Conservation (phyloP, 1,140 invertebrate genomes). For the Meloidogyne hapla region DNA sequence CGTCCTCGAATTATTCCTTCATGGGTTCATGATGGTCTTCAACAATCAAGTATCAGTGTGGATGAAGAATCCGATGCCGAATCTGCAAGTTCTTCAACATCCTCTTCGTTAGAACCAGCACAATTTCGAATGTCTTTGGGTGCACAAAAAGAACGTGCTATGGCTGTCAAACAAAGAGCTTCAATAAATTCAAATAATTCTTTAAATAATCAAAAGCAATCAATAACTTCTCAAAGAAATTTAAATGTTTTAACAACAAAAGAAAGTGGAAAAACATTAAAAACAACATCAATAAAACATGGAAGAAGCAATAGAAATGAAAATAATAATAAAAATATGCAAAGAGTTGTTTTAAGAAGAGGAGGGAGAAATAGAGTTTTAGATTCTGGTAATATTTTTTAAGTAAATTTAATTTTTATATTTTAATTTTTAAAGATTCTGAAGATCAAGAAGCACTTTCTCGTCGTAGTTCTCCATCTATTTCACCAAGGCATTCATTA, state of each 20-base stretch:
- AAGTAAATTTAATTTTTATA: not conserved
- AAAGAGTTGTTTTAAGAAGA: conserved; percentile 45
- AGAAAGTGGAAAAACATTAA: not conserved
- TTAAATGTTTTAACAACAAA: not conserved
- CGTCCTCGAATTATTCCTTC: conserved; percentile 59
- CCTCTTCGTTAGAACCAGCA: conserved; percentile 36
- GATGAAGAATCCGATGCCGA: conserved; percentile 53
- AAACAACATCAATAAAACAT: not conserved
- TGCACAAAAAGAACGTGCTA: conserved; percentile 24
- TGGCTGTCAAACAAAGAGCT: conserved; percentile 22
- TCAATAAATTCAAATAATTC: conserved; percentile 1
- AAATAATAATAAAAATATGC: conserved; percentile 30
- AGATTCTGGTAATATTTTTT: conserved; percentile 30
- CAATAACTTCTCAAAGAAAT: not conserved
- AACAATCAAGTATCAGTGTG: conserved; percentile 57
- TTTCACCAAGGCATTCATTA: conserved; percentile 59
- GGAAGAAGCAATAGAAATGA: not conserved
- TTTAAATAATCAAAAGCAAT: conserved; percentile 12
- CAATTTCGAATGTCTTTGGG: conserved; percentile 30
- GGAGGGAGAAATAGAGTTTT: conserved; percentile 43
- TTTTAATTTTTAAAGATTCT: conserved; percentile 11
- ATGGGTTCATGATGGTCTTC: conserved; percentile 62
- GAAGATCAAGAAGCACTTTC: conserved; percentile 51
- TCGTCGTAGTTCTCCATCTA: conserved; percentile 58
- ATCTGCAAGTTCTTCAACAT: conserved; percentile 28